These are phyloP conservation scores for Tenodera sinensis DNA, from an alignment of 2,888 invertebrate genomes.

Conservation along the genomic window DNA sequence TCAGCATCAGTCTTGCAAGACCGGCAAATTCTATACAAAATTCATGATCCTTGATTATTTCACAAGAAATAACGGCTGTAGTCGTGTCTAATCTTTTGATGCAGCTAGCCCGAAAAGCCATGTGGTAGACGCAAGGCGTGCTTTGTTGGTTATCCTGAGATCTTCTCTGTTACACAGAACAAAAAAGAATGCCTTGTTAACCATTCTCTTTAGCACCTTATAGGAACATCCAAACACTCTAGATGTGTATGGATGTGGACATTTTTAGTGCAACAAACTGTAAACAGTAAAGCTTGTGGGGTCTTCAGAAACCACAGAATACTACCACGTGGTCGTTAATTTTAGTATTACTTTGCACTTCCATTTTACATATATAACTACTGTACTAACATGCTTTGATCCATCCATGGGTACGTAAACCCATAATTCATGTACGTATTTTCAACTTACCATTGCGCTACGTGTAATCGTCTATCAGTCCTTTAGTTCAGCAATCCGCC, in stretches of 20 bases:
- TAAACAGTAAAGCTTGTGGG: neutral
- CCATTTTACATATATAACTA: neutral
- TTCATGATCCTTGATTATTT: no score
- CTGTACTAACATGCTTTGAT: neutral
- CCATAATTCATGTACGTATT: neutral
- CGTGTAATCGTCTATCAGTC: neutral
- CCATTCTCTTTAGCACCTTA: neutral
- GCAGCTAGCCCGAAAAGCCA: neutral
- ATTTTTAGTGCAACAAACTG: neutral
- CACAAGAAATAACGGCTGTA: no score
- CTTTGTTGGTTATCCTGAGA: neutral
- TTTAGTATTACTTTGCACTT: no score
- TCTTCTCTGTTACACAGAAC: neutral
- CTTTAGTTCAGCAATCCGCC: neutral
- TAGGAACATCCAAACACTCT: neutral
- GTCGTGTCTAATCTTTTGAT: no score
- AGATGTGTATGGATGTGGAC: neutral
- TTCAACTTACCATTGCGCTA: neutral
- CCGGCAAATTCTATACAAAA: no score
- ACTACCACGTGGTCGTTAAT: neutral
- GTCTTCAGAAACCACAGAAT: neutral
- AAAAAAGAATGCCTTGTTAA: neutral
- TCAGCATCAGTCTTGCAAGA: no score
- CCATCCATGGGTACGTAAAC: neutral
- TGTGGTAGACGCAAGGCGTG: neutral